Conservation (phyloP, 1,140 invertebrate species). For the Drosophila kikkawai region DNA sequence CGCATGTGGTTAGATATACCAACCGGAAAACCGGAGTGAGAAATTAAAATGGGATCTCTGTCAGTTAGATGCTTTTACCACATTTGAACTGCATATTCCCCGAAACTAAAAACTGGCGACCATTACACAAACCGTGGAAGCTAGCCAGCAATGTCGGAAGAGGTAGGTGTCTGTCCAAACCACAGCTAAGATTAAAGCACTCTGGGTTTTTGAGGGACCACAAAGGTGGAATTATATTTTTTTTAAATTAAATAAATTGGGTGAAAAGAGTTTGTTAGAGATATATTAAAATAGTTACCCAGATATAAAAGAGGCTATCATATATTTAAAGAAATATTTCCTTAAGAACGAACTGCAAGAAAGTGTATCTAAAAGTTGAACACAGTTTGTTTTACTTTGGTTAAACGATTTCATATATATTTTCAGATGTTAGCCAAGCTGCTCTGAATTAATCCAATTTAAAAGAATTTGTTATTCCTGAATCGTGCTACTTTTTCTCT, state of each 20-base stretch:
- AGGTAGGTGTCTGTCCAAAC: neutral
- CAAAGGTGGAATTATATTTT: no score
- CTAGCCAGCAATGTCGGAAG: neutral
- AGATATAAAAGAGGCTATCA: neutral
- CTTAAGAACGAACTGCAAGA: neutral
- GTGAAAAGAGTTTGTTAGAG: neutral
- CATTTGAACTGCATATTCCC: slow-evolving; percentile 8
- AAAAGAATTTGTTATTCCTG: neutral
- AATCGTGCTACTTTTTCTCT: neutral
- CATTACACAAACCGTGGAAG: neutral
- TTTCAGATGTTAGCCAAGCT: neutral
- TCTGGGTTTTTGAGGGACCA: neutral
- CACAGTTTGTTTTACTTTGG: neutral
- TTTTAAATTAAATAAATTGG: neutral
- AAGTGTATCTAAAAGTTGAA: neutral
- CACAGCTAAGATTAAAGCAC: slow-evolving; percentile 1
- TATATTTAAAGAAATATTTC: neutral
- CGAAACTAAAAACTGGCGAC: slow-evolving; percentile 5
- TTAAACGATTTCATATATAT: neutral
- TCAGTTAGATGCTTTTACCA: slow-evolving; percentile 6
- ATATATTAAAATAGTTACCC: neutral
- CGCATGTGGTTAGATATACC: slow-evolving; percentile 26
- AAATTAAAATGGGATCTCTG: slow-evolving; percentile 40
- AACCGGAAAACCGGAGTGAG: slow-evolving; percentile 30
- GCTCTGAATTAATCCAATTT: neutral